These are phyloP conservation scores for Aporophyla nigra DNA, from an alignment of 2,888 invertebrate species.

Conservation along the genomic window DNA sequence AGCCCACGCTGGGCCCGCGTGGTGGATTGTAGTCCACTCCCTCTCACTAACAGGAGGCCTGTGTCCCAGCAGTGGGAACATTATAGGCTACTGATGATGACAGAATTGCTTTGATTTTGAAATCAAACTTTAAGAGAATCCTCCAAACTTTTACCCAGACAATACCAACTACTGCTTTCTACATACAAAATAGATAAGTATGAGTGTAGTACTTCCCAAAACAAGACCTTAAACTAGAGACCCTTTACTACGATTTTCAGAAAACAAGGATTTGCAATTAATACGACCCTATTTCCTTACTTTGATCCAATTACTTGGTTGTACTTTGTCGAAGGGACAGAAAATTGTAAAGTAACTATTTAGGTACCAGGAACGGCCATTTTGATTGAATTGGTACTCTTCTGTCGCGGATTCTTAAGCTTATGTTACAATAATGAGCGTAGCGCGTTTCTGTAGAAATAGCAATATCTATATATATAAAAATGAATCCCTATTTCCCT, in stretches of 20 bases:
- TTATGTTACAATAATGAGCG: constrained; percentile 29
- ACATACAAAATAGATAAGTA: neutral
- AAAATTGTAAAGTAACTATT: constrained; percentile 62
- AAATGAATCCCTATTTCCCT: too few relatives aligned
- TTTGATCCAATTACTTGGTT: constrained; percentile 17
- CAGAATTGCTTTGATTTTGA: neutral
- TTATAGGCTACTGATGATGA: too few relatives aligned
- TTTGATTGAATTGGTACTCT: constrained; percentile 71
- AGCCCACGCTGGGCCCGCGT: too few relatives aligned
- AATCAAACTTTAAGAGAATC: neutral
- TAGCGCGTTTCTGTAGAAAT: neutral
- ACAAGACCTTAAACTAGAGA: neutral
- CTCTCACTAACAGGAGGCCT: too few relatives aligned
- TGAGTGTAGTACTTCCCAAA: neutral
- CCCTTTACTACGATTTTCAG: neutral
- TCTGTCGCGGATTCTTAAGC: constrained; percentile 52
- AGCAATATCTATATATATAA: too few relatives aligned
- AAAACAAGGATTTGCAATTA: constrained; percentile 44
- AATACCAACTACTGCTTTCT: neutral
- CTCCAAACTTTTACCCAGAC: neutral
- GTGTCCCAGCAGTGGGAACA: too few relatives aligned
- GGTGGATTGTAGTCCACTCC: too few relatives aligned
- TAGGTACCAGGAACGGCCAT: constrained; percentile 67
- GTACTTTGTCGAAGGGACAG: constrained; percentile 37
- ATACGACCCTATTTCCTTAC: constrained; percentile 19